Percentiles rank a stretch among this genome's conserved stretches.
These are phyloP conservation scores for Motacilla alba DNA, from an alignment of 2,113 vertebrate genomes.

Conservation along the genomic window DNA sequence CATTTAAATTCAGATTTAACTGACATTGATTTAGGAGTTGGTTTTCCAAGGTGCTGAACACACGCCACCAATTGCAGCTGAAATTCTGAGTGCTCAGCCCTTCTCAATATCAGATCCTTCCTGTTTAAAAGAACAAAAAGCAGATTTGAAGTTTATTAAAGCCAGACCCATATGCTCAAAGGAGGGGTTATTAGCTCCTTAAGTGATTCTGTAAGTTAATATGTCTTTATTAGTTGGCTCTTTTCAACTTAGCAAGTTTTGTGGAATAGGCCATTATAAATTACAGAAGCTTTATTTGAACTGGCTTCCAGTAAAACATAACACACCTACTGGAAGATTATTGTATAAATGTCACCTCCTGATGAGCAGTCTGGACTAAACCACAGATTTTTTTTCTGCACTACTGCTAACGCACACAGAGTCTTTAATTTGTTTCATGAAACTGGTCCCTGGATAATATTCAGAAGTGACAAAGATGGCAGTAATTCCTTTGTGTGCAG, in stretches of 20 bases:
- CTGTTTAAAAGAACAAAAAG: slow-evolving; percentile 15
- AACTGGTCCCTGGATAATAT: not conserved
- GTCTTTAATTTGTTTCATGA: not conserved
- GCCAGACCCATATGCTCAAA: not conserved
- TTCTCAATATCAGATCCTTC: not conserved
- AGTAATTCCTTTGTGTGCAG: not conserved
- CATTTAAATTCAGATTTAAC: not conserved
- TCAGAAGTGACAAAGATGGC: not conserved
- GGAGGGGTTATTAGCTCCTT: slow-evolving; percentile 7
- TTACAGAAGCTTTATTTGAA: slow-evolving; percentile 29
- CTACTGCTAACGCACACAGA: not conserved
- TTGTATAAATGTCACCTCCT: slow-evolving; percentile 27
- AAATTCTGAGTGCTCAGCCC: not conserved
- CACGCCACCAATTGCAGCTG: not conserved
- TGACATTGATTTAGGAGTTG: not conserved
- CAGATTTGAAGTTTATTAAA: slow-evolving; percentile 39
- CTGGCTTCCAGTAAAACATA: slow-evolving; percentile 30
- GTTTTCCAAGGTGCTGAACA: slow-evolving; percentile 12
- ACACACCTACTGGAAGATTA: not conserved
- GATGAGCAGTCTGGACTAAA: not conserved
- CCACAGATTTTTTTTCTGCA: not conserved
- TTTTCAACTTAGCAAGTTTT: slow-evolving; percentile 24
- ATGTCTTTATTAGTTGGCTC: slow-evolving; percentile 13
- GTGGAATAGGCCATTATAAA: slow-evolving; percentile 6
- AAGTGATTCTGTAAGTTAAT: slow-evolving; percentile 27